Percentiles rank a stretch among this genome's conserved stretches.
Conservation (phyloP, 2,888 invertebrate genomes). For the Taphrorychus bicolor region DNA sequence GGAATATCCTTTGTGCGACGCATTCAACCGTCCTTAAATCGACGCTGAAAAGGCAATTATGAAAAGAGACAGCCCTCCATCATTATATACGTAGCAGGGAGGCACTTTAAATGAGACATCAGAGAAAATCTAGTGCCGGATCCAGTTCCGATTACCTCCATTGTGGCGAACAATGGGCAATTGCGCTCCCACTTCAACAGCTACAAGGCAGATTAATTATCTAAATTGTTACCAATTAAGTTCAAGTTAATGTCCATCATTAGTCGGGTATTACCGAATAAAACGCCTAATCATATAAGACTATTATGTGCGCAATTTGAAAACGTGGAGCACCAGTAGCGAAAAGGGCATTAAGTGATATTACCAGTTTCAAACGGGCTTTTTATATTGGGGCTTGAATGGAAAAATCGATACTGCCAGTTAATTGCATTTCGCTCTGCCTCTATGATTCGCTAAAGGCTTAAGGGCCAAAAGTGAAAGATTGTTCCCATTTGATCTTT, state of each 20-base stretch:
- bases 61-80: constrained; percentile 51
- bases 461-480: constrained; percentile 13
- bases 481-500: constrained; percentile 3
- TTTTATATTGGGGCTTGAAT: constrained; percentile 13
- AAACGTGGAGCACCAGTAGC: constrained; percentile 12
- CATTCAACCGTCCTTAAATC: constrained; percentile 45
- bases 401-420: constrained; percentile 19
- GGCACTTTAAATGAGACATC: constrained; percentile 54
- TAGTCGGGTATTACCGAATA: constrained; percentile 52
- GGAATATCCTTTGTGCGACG: constrained; percentile 33
- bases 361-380: constrained; percentile 26
- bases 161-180: constrained; percentile 62
- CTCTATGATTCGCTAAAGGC: constrained; percentile 6
- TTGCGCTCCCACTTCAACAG: constrained; percentile 59
- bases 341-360: constrained; percentile 31
- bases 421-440: constrained; percentile 22
- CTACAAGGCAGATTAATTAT: constrained; percentile 61
- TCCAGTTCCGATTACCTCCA: constrained; percentile 61
- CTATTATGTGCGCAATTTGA: constrained; percentile 30
- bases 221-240: constrained; percentile 66
- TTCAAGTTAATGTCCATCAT: constrained; percentile 62
- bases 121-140: constrained; percentile 56
- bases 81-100: constrained; percentile 43
- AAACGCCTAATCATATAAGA: constrained; percentile 40
- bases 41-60: constrained; percentile 53